phyloP scores from a whole-genome alignment of 2,113 vertebrate species.

The Callithrix jacchus region DNA sequence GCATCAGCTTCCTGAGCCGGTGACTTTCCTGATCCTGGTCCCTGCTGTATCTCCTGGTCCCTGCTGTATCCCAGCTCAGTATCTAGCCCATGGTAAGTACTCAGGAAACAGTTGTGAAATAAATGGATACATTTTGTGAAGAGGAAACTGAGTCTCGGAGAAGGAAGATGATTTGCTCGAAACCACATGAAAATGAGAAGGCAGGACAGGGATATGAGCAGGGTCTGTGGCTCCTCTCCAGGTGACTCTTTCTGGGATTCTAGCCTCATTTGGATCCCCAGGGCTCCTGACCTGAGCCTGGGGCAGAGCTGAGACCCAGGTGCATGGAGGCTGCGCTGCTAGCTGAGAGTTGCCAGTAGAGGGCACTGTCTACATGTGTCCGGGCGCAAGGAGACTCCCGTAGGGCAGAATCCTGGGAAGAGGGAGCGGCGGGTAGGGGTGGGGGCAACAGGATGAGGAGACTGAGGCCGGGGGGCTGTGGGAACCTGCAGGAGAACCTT shows the following conservation, averaged over 20 bases:
- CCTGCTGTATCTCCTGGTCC: background rate
- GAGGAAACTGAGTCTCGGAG: background rate
- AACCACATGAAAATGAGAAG: background rate
- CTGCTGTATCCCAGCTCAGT: background rate
- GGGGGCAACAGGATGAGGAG: no score
- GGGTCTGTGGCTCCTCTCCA: no score
- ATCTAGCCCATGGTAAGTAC: background rate
- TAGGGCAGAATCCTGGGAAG: fast-evolving
- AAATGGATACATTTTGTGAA: background rate
- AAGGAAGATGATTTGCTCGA: background rate
- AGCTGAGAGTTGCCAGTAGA: background rate
- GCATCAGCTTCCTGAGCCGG: background rate
- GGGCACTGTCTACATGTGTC: background rate
- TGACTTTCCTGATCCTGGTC: background rate
- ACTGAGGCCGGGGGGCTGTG: no score
- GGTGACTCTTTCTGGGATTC: background rate
- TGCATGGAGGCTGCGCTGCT: fast-evolving
- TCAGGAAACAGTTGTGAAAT: background rate
- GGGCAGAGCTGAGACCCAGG: fast-evolving
- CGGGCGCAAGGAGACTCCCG: fast-evolving
- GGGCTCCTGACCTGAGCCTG: fast-evolving
- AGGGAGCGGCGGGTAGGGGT: fast-evolving
- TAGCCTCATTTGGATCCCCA: fast-evolving
- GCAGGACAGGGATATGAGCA: no score
- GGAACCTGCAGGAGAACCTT: background rate